Base-by-base conservation (phyloP, 2,113 vertebrate genomes). In the Paraplagusia blochii region DNA sequence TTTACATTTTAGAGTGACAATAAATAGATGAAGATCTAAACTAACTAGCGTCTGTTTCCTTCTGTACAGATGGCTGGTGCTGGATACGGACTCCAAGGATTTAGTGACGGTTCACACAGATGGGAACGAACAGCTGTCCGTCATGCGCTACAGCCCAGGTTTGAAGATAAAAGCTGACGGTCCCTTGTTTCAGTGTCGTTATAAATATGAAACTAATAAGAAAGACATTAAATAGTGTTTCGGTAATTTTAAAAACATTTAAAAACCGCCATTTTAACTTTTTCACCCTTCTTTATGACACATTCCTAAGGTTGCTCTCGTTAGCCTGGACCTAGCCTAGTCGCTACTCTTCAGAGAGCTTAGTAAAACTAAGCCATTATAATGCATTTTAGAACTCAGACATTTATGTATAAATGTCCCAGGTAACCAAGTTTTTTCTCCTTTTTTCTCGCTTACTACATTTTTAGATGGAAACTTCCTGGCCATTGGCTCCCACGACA, bases 401-500 rank as follows among this genome's bases (percentile, higher is more conserved):
- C 2, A 29, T 29, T 2, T 29, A 29, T 29, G 22, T 29, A 29
- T 29, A n/a, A n/a, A n/a, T n/a, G n/a, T n/a, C n/a, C n/a, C n/a
- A n/a, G n/a, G 36, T 38, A 38, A 38, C 36, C 36, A 38, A 42
- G 10, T 13, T 12, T 17, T 18, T 56, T 48, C 50, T 34, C 4
- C 53, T 63, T 56, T 34, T 4, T 43, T 10, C 40, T 13, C 22
- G 15, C 8, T 16, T 18, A 10, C 45, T 60, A 11, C 46, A 49
- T 53, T 15, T 14, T 56, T 74, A 99, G 97, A 99, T 72, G 96
- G 97, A 57, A 95, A 91, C 81, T 96, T 95, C 86, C 83, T 99
- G 74, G 95, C 95, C 8, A 96, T 99, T 13, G 97, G 97, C 82
- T 99, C 97, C 62, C 97, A 99, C 33, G 97, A 99, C 91, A 99